Evolutionary conservation across 2,888 invertebrate species (phyloP), one percentile per base, ranked within the genome.

Genomic region (Tenthredo amoena): DNA sequence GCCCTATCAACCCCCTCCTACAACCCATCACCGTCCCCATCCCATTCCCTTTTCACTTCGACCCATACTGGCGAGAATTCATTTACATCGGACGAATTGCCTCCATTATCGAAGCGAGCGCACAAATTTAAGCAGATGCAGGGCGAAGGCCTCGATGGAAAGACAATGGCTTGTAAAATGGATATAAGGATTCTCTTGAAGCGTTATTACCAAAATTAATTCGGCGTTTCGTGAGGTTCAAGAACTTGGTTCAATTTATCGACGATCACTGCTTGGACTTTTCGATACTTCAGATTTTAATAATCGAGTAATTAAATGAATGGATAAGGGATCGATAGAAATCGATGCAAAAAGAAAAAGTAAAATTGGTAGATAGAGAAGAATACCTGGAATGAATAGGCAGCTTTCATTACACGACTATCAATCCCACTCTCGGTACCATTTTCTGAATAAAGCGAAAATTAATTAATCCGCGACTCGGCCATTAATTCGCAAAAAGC

Each of bases 11-110:
- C 43, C 26, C 55, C 21, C 85, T 71, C 31, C 50, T 71, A 10
- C 40, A 26, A 9, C 76, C 62, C 47, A 84, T 55, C 43, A 50
- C 85, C 31, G 34, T 68, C 68, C 72, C 12, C 40, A 43, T 74
- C 72, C 74, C 43, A 40, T 43, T 55, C 55, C 77, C 55, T 55
- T 74, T 74, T 77, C 77, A 34, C 77, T 77, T 77, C 77, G 77
- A 77, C 77, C 77, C 34, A 74, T 74, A 74, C 77, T 55, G 77
- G 76, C 85, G 86, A 87, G 87, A 90, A 89, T 91, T 91, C 88
- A 90, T 91, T 91, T 90, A 89, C 89, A 89, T 89, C 87, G 87
- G 87, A 86, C 85, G 87, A 90, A 90, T 90, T 90, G 87, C 88
- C 84, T 65, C 79, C 79, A 86, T 86, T 84, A 62, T 55, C 71